Base-by-base conservation (phyloP, 2,113 vertebrate genomes). In the Triplophysa dalaica region DNA sequence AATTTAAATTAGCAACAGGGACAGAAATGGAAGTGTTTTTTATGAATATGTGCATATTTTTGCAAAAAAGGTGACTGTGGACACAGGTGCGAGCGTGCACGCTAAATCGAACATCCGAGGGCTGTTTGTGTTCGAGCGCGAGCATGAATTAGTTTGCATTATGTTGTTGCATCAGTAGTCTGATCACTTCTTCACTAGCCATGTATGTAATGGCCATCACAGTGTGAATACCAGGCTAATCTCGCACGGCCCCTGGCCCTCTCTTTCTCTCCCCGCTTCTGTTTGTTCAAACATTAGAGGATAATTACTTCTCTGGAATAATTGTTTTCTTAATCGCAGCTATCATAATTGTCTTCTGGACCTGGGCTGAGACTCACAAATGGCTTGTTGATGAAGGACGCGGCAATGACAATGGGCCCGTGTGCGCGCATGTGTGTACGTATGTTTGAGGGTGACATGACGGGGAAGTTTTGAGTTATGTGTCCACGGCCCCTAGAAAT, bases 271-370 rank as follows among this genome's bases (percentile, higher is more conserved):
- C 78, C 24, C 48, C 74, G 54, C 79, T 74, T 81, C 77, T 90
- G 89, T 91, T 90, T 90, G 85, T 86, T 83, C 84, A 78, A 86
- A 89, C 87, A 83, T 89, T 83, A 78, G 83, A 62, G 79, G 84
- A 86, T 92, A 90, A 91, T 91, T 90, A 89, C 89, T 91, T 86
- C 88, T 91, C 90, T 90, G 86, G 89, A 87, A 85, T 90, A 91
- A 90, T 90, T 90, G 88, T 90, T 90, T 88, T 89, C 87, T 77
- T 89, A 90, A 92, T 92, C 82, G 86, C 85, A 84, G 48, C 72
- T 63, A 88, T 88, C 60, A 67, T 90, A 87, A 90, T 89, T 83
- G 86, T 89, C 79, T 76, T 62, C 63, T 41, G 82, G 72, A 83
- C 77, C 26, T 50, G 26, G 65, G 64, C 77, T 78, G 70, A 76